Base-by-base conservation (phyloP, 1,140 invertebrate species). In the Lanistes nyassanus region DNA sequence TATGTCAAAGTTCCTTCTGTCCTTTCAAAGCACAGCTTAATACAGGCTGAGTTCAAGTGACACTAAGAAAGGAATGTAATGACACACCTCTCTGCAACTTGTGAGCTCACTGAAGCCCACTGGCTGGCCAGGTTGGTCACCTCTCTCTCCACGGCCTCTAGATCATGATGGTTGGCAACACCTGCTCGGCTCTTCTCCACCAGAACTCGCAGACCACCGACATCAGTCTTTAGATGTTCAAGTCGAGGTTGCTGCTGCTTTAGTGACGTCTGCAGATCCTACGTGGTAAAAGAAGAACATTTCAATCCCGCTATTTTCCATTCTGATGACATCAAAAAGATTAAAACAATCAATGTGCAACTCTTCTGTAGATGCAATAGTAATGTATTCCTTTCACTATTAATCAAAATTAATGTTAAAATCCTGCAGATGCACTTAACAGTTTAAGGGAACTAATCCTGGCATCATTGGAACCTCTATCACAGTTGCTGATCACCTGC, bases 61-160 rank as follows among this genome's bases (percentile, higher is more conserved):
- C 53, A 55, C n/a, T 55, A 60, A 76, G 6, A 11, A 73, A 29
- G 21, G 23, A 58, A 67, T 58, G 1, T 9, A 68, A 23, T 58
- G 19, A 82, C 81, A 82, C 84, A 95, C 94, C 96, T 94, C 84
- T 99, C 97, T 68, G 94, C 94, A 64, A 98, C 90, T 89, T 98
- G 96, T 53, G 92, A 92, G 87, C 95, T 96, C 21, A 98, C 93
- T 80, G 94, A 95, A 81, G 94, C 95, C 97, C 97, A 99, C 68
- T 97, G 91, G 55, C 92, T 93, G 79, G 95, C 95, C 7, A 99
- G 89, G 83, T 94, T 93, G 79, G 94, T 93, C 3, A 98, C 94
- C 82, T 99, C 97, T 80, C 95, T 94, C 86, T 99, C 97, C n/a
- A 99, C 88, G 26, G 94, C 91, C 82, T 98, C 97, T 74, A 99